Evolutionary conservation across 2,113 vertebrate species (phyloP), one percentile per base, ranked within the genome.

Genomic region (Heliornis fulica): DNA sequence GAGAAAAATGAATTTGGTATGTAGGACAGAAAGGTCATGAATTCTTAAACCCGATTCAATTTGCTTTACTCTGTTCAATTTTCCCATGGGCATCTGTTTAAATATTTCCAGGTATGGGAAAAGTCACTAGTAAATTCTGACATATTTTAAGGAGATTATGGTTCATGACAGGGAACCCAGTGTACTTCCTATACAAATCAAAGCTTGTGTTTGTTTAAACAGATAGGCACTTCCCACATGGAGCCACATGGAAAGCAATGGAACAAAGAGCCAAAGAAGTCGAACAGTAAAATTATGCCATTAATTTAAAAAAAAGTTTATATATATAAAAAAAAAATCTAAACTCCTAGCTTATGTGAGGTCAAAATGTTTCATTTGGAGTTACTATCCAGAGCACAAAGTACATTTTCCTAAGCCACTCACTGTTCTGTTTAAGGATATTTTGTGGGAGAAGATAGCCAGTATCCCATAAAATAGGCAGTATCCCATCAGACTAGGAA

Each of bases 1-100:
- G 45, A 90, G 83, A 88, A 96, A 97, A 97, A 96, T 93, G 79
- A 95, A 94, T 96, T 92, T 63, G 82, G 78, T 94, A 87, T 90
- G 87, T 93, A 91, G 88, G 96, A 94, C 92, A 93, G 76, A 95
- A 96, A 91, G 59, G 92, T 80, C 87, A 86, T 63, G 66, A 95
- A 95, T 96, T 85, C 81, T 96, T 95, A 94, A 96, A 95, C 65
- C 79, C 31, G 13, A 94, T 94, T 94, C 93, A 79, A 92, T 96
- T 90, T 89, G 71, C 72, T 94, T 88, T 74, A 41, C 40, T 90
- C 81, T 82, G 28, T 74, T 96, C 76, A 61, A 69, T 79, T 68
- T 81, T 81, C 72, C 59, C 72, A 23, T 26, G 29, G 32, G 87
- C 34, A 64, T 69, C 81, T 68, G 29, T 46, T 96, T 66, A 94